Conservation (phyloP, 2,113 vertebrate species). For the Rhea pennata region DNA sequence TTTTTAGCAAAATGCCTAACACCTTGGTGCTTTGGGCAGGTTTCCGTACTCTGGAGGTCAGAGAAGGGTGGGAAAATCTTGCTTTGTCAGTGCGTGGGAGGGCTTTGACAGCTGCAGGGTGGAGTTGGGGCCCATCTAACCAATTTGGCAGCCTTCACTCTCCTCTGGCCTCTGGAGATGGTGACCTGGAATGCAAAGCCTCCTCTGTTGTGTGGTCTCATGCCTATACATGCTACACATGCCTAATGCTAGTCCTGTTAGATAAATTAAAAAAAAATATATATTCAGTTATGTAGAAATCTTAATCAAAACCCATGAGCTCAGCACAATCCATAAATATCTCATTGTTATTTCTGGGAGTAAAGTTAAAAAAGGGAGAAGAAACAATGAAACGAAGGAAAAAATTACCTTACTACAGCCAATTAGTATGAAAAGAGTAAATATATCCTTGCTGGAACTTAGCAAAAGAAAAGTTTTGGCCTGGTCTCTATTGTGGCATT, state of each 20-base stretch:
- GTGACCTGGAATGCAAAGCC: slow-evolving; percentile 42
- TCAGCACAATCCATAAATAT: slow-evolving; percentile 20
- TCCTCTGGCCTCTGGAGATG: slow-evolving; percentile 41
- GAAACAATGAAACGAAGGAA: not conserved
- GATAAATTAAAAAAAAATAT: not conserved
- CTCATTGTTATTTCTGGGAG: not conserved
- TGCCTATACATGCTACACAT: not conserved
- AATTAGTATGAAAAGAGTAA: slow-evolving; percentile 33
- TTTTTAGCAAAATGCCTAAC: not conserved
- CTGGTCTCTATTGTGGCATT: slow-evolving; percentile 39
- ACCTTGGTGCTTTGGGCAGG: slow-evolving; percentile 33
- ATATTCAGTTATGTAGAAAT: not conserved
- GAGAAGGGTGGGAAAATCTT: slow-evolving; percentile 52
- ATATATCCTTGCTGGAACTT: slow-evolving; percentile 14
- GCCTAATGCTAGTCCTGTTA: not conserved
- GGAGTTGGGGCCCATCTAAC: slow-evolving; percentile 31
- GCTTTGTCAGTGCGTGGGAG: not conserved
- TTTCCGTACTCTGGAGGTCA: slow-evolving; percentile 38
- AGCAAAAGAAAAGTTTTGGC: slow-evolving; percentile 21
- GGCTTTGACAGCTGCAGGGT: slow-evolving; percentile 47
- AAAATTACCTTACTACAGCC: not conserved
- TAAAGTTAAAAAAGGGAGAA: not conserved
- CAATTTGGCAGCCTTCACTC: slow-evolving; percentile 40
- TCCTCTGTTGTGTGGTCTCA: slow-evolving; percentile 59
- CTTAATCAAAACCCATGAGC: slow-evolving; percentile 16